Base-by-base conservation (phyloP, 2,113 vertebrate genomes). In the Pyrgilauda ruficollis region DNA sequence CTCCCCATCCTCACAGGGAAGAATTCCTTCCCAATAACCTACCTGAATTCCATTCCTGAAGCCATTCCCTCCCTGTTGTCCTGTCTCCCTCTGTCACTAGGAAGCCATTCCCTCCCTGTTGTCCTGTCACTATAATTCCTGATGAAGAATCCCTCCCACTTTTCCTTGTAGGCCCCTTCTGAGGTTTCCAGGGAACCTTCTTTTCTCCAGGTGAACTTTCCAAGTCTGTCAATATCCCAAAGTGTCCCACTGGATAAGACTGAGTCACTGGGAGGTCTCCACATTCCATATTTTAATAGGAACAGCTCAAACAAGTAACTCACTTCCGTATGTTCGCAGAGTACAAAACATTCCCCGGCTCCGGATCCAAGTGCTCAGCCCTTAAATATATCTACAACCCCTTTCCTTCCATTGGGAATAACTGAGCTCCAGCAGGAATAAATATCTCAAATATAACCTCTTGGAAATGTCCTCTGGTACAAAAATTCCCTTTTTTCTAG, bases 361-460 rank as follows among this genome's bases (percentile, higher is more conserved):
- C 52, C n/a, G 28, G 35, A 41, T 69, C 37, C 86, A 50, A 89
- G 35, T 10, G 66, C 89, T 90, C 69, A 61, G 64, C 23, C 72
- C 89, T 95, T 85, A 95, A 92, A 94, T 89, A 80, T 49, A 77
- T 90, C 92, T 91, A 94, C 94, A 96, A 7, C 11, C 58, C 73
- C 74, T 84, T 91, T 58, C 80, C 68, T 90, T 82, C 80, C 80
- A 66, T 1, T 5, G 55, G 84, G 89, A 79, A 46, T 37, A 50
- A 56, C 68, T 41, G 53, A 74, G 74, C 82, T 50, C 69, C 87
- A 62, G 64, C 90, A 49, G 69, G 69, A 96, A 96, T 94, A 96
- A 96, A 90, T 84, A 96, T 74, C 50, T 87, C 91, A 79, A 94
- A 96, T 90, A 96, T 33, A 96, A 75, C 52, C 67, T 83, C 91